These are phyloP conservation scores for Strigamia crassipes DNA, from an alignment of 2,888 invertebrate genomes.

Conservation along the genomic window DNA sequence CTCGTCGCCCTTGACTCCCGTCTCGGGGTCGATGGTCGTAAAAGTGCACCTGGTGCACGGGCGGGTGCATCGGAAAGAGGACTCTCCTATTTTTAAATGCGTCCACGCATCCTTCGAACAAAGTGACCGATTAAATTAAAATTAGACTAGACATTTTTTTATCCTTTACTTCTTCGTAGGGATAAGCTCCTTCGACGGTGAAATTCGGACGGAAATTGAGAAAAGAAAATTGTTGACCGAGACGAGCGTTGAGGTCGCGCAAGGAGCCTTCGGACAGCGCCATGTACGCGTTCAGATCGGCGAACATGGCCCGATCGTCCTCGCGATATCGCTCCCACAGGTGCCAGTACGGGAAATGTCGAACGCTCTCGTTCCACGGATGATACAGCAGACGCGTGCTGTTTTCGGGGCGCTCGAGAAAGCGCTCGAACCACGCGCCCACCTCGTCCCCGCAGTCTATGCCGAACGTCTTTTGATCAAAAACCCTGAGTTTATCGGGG, in stretches of 20 bases:
- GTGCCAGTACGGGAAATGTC: background rate
- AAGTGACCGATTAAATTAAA: no score
- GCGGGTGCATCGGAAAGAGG: background rate
- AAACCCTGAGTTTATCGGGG: no score
- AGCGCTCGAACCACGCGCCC: background rate
- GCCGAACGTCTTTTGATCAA: background rate
- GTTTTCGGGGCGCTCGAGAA: background rate
- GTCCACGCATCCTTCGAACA: background rate
- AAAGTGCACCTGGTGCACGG: background rate
- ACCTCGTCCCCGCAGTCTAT: background rate
- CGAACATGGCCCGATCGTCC: background rate
- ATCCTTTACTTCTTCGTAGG: constrained; percentile 19
- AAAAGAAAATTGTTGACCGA: background rate
- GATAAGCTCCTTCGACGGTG: background rate
- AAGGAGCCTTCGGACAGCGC: background rate
- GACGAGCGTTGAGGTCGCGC: background rate
- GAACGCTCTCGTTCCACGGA: background rate
- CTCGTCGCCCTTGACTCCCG: background rate
- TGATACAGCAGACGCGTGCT: background rate
- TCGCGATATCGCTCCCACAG: background rate
- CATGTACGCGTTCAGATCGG: background rate
- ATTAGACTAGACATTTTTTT: no score
- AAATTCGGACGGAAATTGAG: background rate
- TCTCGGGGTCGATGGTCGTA: background rate
- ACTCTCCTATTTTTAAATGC: background rate